Percentiles rank a stretch among this genome's conserved stretches.
Evolutionary conservation across 2,113 vertebrate genomes (phyloP).

Genomic region (Notarius quadriscutis): DNA sequence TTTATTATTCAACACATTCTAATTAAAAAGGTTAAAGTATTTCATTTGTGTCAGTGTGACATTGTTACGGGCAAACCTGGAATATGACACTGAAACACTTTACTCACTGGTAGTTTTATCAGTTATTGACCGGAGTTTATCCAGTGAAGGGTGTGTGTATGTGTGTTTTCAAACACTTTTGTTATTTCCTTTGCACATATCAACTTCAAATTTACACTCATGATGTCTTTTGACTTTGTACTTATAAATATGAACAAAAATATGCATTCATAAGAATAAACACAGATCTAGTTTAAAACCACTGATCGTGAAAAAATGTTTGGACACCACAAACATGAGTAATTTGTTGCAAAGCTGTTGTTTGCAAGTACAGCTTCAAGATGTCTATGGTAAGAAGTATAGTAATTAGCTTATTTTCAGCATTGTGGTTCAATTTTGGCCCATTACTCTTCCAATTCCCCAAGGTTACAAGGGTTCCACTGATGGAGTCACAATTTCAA

Average conservation of each 20-base stretch:
- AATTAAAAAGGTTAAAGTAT: constrained; percentile 12
- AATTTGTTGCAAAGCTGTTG: background rate
- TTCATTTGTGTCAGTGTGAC: constrained; percentile 1
- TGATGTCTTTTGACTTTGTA: background rate
- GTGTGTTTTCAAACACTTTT: background rate
- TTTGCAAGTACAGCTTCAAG: background rate
- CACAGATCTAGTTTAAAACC: background rate
- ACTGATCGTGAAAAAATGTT: too few species aligned
- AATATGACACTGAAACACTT: background rate
- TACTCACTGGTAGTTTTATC: background rate
- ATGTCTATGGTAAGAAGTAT: background rate
- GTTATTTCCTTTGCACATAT: background rate
- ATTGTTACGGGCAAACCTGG: background rate
- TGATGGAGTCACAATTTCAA: too few species aligned
- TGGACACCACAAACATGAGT: background rate
- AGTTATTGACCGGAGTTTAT: too few species aligned
- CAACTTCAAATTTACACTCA: background rate
- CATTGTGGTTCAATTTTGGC: background rate
- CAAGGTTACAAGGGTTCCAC: too few species aligned
- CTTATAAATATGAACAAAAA: background rate
- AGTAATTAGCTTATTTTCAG: background rate
- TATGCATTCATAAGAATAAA: background rate
- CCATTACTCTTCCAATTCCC: too few species aligned
- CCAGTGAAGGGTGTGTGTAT: too few species aligned
- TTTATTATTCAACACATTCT: background rate